These are phyloP conservation scores for Amphipoea lucens DNA, from an alignment of 2,888 invertebrate genomes.

Conservation along the genomic window DNA sequence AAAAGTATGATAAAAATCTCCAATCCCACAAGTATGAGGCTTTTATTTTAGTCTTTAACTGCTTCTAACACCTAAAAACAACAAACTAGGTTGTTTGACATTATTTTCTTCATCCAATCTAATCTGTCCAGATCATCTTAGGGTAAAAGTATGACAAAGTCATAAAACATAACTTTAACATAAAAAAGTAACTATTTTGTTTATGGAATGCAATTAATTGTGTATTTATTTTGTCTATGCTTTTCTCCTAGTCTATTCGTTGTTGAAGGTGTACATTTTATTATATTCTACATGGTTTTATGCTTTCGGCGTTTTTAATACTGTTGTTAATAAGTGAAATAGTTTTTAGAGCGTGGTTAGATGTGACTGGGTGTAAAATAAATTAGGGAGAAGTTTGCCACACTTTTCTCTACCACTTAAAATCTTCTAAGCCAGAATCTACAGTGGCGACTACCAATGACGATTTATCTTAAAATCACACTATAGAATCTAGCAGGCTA, in stretches of 20 bases:
- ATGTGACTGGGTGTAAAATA: not conserved
- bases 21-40: not conserved
- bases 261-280: slow-evolving; percentile 69
- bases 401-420: too few species aligned
- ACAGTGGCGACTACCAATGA: too few species aligned
- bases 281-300: slow-evolving; percentile 52
- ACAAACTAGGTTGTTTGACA: not conserved
- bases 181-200: slow-evolving; percentile 34
- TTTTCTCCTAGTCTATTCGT: slow-evolving; percentile 54
- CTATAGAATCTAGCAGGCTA: too few species aligned
- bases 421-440: too few species aligned
- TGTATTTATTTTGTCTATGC: slow-evolving; percentile 63
- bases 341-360: slow-evolving; percentile 38
- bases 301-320: slow-evolving; percentile 57
- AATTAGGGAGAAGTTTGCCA: too few species aligned
- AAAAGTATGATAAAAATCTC: not conserved
- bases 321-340: slow-evolving; percentile 46
- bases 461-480: too few species aligned
- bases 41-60: not conserved
- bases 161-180: slow-evolving; percentile 40
- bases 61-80: not conserved
- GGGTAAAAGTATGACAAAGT: slow-evolving; percentile 45
- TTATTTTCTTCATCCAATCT: not conserved
- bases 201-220: slow-evolving; percentile 57
- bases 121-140: slow-evolving; percentile 28